A percentile compares a stretch with the other conserved stretches of the same genome.
These are phyloP conservation scores for Petrolisthes cinctipes DNA, from an alignment of 2,888 invertebrate genomes.

Conservation along the genomic window DNA sequence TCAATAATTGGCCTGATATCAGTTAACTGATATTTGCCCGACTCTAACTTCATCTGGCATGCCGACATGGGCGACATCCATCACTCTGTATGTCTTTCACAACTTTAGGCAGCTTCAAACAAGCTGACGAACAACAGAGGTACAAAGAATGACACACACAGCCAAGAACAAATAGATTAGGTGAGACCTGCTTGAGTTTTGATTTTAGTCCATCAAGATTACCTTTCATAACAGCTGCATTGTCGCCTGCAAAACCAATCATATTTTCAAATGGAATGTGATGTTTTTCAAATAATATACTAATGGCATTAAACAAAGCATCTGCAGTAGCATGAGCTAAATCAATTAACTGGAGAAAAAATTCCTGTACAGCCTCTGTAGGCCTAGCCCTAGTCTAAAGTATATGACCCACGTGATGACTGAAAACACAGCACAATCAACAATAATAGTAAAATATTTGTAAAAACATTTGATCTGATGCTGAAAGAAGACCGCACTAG, in stretches of 20 bases:
- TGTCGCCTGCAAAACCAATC: slow-evolving; percentile 9
- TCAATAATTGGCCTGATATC: no score
- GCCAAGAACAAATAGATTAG: slow-evolving; percentile 24
- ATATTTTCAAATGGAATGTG: slow-evolving; percentile 12
- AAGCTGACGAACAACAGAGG: slow-evolving; percentile 27
- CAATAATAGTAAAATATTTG: no score
- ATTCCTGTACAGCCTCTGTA: background rate
- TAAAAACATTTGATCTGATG: no score
- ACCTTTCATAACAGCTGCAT: slow-evolving; percentile 13
- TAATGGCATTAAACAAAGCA: slow-evolving; percentile 15
- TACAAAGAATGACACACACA: slow-evolving; percentile 13
- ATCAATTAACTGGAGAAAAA: slow-evolving; percentile 20
- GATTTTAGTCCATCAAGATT: slow-evolving; percentile 10
- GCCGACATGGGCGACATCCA: background rate
- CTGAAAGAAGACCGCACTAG: no score
- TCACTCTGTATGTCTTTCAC: slow-evolving; percentile 17
- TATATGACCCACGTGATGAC: no score
- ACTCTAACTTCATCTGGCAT: no score
- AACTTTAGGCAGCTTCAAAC: slow-evolving; percentile 20
- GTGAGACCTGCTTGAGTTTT: slow-evolving; percentile 31
- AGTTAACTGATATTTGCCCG: no score
- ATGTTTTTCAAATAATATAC: background rate
- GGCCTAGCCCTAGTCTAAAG: no score
- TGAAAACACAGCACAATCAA: no score
- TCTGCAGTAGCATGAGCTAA: slow-evolving; percentile 20